Base-by-base conservation (phyloP, 2,113 vertebrate species). In the Ctenomys sociabilis region DNA sequence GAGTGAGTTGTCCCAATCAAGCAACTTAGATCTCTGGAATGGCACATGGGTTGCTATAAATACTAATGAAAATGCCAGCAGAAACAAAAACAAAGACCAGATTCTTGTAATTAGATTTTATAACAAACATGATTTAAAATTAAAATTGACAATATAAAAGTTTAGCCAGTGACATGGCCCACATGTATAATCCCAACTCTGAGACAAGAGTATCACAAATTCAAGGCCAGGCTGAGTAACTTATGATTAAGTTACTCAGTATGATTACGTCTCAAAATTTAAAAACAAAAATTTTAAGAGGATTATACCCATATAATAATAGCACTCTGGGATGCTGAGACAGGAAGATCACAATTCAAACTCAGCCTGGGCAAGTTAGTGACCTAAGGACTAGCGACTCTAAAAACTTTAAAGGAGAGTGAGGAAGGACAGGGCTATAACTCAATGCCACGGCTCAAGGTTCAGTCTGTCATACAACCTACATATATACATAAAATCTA, bases 121-220 rank as follows among this genome's bases (percentile, higher is more conserved):
- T 78, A 85, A 90, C 37, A 73, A 90, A 59, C n/a, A 75, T 57
- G 64, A 19, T 94, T 86, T 95, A 80, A 95, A 93, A 86, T 63
- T 82, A 88, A 93, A 96, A 95, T 2, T 95, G 43, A 81, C 75
- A 86, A 90, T 40, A 80, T 70, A 80, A 95, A 92, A 90, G 21
- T 19, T 52, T 21, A 80, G 77, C 45, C 49, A 78, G 13, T 30
- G 49, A 54, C 9, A 30, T 80, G 28, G 30, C 49, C 45, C 49
- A 80, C 19, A 54, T 19, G 30, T 54, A 2, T 80, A 80, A 80
- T 35, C 32, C 49, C 32, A 80, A 54, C 32, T 54, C 77, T 52
- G 32, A 80, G 77, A 80, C 28, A 78, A 14, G 43, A 78, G 28
- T 28, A 78, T 45, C 6, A 7, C 43, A 78, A 78, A 78, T 49